These are phyloP conservation scores for Palythoa grandis DNA, from an alignment of 92 coral and sea anemone species.

Conservation along the genomic window DNA sequence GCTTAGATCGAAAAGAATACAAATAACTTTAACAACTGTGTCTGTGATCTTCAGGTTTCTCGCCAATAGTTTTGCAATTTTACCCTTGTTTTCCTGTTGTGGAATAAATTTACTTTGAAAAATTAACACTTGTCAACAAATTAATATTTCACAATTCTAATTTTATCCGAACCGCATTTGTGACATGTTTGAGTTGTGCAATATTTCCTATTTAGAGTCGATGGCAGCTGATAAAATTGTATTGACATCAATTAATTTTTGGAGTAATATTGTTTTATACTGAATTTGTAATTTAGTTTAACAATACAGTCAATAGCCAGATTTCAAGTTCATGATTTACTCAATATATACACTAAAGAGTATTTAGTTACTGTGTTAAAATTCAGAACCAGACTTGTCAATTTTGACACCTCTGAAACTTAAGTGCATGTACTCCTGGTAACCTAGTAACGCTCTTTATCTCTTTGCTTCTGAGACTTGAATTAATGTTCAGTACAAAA, in stretches of 20 bases:
- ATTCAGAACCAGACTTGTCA: too few relatives aligned
- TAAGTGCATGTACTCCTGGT: too few relatives aligned
- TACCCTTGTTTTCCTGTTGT: background rate
- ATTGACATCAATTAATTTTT: background rate
- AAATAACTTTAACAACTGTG: background rate
- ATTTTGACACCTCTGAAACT: too few relatives aligned
- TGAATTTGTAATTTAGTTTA: background rate
- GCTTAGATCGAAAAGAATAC: background rate
- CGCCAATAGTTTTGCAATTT: background rate
- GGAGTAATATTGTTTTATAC: background rate
- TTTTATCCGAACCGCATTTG: background rate
- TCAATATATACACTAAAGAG: too few relatives aligned
- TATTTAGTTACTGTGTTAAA: too few relatives aligned
- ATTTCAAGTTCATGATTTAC: too few relatives aligned
- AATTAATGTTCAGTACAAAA: too few relatives aligned
- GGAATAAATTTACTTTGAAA: background rate
- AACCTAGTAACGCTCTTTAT: too few relatives aligned
- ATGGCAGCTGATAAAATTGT: background rate
- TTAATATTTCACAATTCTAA: slow-evolving; percentile 12
- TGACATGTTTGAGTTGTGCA: background rate
- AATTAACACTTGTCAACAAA: slow-evolving; percentile 5
- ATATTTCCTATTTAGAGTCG: slow-evolving; percentile 17
- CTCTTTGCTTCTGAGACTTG: too few relatives aligned
- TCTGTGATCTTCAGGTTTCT: background rate
- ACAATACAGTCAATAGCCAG: too few relatives aligned